These are phyloP conservation scores for Acanthosoma haemorrhoidale DNA, from an alignment of 2,888 invertebrate species.

Conservation along the genomic window DNA sequence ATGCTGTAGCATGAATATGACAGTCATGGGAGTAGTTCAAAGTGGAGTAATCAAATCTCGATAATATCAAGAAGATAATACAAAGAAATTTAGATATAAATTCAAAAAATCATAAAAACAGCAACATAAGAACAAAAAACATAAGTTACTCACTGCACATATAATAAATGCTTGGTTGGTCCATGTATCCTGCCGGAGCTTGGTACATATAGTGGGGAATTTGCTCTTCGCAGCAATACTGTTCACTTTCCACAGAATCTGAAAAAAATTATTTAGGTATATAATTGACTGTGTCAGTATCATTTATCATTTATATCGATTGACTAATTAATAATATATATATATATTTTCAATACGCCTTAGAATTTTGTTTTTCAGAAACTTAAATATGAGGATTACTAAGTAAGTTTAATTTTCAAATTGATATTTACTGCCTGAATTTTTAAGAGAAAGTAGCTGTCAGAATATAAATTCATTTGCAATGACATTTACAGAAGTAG, in stretches of 20 bases:
- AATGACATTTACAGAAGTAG: not conserved
- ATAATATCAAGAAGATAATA: not conserved
- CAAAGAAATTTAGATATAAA: not conserved
- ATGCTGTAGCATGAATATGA: too few relatives aligned
- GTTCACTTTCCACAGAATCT: conserved; percentile 38
- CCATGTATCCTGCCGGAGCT: conserved; percentile 48
- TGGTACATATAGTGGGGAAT: conserved; percentile 38
- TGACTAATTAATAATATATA: too few relatives aligned
- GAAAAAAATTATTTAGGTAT: not conserved
- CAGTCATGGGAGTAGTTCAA: too few relatives aligned
- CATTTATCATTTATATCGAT: too few relatives aligned
- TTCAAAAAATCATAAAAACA: not conserved
- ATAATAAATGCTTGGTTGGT: conserved; percentile 51
- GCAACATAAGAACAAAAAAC: not conserved
- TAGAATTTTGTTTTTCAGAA: not conserved
- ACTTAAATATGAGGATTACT: not conserved
- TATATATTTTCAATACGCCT: too few relatives aligned
- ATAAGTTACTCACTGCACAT: conserved; percentile 49
- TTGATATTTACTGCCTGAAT: not conserved
- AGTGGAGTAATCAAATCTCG: too few relatives aligned
- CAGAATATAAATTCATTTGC: not conserved
- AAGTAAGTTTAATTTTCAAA: not conserved
- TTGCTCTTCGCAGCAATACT: conserved; percentile 38
- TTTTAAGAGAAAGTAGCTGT: not conserved
- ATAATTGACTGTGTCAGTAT: not conserved